Conservation (phyloP, 2,113 vertebrate species). For the Dipodomys stephensi region DNA sequence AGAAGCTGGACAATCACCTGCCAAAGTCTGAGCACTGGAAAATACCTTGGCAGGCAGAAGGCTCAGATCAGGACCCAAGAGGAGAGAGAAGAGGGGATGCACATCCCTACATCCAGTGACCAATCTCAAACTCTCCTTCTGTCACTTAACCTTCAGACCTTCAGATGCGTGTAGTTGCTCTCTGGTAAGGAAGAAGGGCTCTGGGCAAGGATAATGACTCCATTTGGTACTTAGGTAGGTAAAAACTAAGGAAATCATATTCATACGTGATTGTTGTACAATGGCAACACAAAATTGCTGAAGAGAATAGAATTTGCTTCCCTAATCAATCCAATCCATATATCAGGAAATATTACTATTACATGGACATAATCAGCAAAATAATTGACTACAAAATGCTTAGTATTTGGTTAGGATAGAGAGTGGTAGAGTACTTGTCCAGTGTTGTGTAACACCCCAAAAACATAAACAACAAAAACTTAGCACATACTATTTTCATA, state of each 20-base stretch:
- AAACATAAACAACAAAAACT: not conserved
- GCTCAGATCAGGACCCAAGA: not conserved
- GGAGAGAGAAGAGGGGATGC: not conserved
- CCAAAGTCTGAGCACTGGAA: not conserved
- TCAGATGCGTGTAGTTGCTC: not conserved
- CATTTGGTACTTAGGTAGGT: not conserved
- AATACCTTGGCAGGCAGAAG: not conserved
- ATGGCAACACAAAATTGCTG: not conserved
- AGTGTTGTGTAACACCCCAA: not conserved
- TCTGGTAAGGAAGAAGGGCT: not conserved
- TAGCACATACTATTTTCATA: constrained; percentile 35
- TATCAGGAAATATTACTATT: constrained; percentile 19
- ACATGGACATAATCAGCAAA: constrained; percentile 4
- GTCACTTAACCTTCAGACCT: not conserved
- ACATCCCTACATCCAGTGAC: not conserved
- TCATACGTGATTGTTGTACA: not conserved
- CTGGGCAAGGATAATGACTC: not conserved
- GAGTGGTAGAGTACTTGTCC: not conserved
- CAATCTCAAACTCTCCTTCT: not conserved
- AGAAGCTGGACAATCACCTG: not conserved
- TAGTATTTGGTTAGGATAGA: not conserved
- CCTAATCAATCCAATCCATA: constrained; percentile 3
- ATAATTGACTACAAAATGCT: not conserved
- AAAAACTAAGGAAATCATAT: not conserved
- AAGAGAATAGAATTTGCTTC: constrained; percentile 3